Evolutionary conservation across 2,888 invertebrate genomes (phyloP).

Genomic region (Cataglyphis albicans): DNA sequence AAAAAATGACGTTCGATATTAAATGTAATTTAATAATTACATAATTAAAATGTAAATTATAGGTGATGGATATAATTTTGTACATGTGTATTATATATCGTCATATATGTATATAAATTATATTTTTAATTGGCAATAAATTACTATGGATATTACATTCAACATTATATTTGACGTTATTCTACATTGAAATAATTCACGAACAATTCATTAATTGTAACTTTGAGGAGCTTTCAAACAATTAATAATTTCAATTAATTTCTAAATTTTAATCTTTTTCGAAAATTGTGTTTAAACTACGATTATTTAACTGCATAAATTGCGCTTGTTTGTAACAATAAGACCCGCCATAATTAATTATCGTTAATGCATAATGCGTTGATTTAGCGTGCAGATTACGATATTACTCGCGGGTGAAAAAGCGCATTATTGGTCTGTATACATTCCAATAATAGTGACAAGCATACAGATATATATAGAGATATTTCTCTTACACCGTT

Average conservation of each 20-base stretch:
- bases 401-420: constrained; percentile 4
- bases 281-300: background rate
- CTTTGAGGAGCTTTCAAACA: background rate
- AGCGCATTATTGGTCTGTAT: constrained; percentile 1
- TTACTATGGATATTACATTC: background rate
- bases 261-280: background rate
- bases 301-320: background rate
- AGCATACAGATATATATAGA: background rate
- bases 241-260: background rate
- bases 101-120: background rate
- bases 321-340: background rate
- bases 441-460: background rate
- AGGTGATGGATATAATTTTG: background rate
- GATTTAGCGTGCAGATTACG: constrained; percentile 1
- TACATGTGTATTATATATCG: background rate
- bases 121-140: background rate
- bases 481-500: background rate
- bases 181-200: background rate
- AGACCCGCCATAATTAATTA: constrained; percentile 23
- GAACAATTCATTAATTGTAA: background rate
- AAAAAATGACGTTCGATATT: background rate
- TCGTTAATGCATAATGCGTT: constrained; percentile 28
- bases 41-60: background rate
- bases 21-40: constrained; percentile 26
- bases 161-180: background rate